A percentile compares a stretch with the other conserved stretches of the same genome.
Evolutionary conservation across 92 coral and sea anemone species (phyloP).

Genomic region (Isaurus tuberculatus): DNA sequence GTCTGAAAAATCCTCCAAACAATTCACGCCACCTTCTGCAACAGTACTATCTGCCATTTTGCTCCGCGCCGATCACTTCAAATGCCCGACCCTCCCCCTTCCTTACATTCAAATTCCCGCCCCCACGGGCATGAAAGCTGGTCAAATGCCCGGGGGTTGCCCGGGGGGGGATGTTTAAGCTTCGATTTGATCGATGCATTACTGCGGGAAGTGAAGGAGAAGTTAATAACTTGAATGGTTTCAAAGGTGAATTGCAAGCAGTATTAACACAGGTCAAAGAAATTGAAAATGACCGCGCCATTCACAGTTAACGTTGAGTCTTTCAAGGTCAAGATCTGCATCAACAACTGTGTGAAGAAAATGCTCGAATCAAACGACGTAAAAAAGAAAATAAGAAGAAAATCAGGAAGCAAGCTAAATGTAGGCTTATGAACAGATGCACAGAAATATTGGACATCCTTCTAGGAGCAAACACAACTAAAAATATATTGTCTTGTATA

Average conservation of each 20-base stretch:
- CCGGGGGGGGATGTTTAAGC: too few species aligned
- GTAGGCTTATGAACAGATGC: constrained; percentile 38
- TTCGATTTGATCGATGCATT: too few species aligned
- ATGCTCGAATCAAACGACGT: constrained; percentile 42
- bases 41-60: too few species aligned
- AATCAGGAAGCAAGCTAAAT: constrained; percentile 48
- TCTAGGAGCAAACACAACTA: constrained; percentile 35
- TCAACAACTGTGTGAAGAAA: constrained; percentile 47
- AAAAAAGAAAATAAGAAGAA: constrained; percentile 49
- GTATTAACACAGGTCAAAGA: constrained; percentile 41
- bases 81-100: too few species aligned
- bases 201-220: constrained; percentile 67
- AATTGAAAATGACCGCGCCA: constrained; percentile 42
- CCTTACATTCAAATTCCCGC: too few species aligned
- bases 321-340: constrained; percentile 51
- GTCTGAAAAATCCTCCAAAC: too few species aligned
- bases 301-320: constrained; percentile 46
- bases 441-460: constrained; percentile 46
- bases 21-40: too few species aligned
- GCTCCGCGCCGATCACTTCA: too few species aligned
- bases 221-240: constrained; percentile 19
- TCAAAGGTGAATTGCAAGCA: constrained; percentile 39
- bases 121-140: too few species aligned
- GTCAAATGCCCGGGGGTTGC: too few species aligned
- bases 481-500: constrained; percentile 32